A percentile compares a stretch with the other conserved stretches of the same genome.
These are phyloP conservation scores for Hyles lineata DNA, from an alignment of 2,888 invertebrate genomes.

Conservation along the genomic window DNA sequence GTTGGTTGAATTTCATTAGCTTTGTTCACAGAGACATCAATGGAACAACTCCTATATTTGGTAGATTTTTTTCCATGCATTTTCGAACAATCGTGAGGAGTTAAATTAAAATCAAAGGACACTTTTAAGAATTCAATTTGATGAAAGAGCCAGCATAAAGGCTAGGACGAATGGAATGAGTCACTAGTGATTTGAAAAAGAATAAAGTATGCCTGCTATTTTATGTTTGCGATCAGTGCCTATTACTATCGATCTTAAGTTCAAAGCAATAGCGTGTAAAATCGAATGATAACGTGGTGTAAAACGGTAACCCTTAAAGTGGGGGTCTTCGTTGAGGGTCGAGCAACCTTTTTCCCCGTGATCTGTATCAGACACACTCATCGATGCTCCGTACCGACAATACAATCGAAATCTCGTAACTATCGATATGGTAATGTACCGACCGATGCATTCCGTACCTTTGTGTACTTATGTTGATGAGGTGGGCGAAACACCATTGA, in stretches of 20 bases:
- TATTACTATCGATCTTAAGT: slow-evolving; percentile 40
- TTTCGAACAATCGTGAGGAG: slow-evolving; percentile 32
- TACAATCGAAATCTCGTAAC: slow-evolving; percentile 64
- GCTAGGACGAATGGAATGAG: slow-evolving; percentile 67
- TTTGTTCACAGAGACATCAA: slow-evolving; percentile 23
- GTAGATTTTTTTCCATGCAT: neutral
- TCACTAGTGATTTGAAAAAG: slow-evolving; percentile 75
- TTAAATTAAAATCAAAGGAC: slow-evolving; percentile 52
- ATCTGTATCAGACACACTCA: slow-evolving; percentile 73
- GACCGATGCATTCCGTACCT: slow-evolving; percentile 70
- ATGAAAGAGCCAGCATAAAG: slow-evolving; percentile 61
- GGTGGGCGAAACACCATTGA: slow-evolving; percentile 82
- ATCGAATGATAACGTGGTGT: slow-evolving; percentile 39
- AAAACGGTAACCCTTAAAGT: slow-evolving; percentile 43
- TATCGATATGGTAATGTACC: slow-evolving; percentile 77
- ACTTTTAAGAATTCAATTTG: slow-evolving; percentile 55
- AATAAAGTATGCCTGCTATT: slow-evolving; percentile 59
- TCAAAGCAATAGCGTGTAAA: slow-evolving; percentile 47
- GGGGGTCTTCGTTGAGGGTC: slow-evolving; percentile 61
- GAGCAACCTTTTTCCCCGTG: slow-evolving; percentile 71
- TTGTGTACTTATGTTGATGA: slow-evolving; percentile 82
- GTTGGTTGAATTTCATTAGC: slow-evolving; percentile 46
- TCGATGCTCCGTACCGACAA: slow-evolving; percentile 75
- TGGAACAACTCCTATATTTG: slow-evolving; percentile 5
- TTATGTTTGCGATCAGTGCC: slow-evolving; percentile 39